These are phyloP conservation scores for Arrhopalites spinosus DNA, from an alignment of 2,888 invertebrate species.

Conservation along the genomic window DNA sequence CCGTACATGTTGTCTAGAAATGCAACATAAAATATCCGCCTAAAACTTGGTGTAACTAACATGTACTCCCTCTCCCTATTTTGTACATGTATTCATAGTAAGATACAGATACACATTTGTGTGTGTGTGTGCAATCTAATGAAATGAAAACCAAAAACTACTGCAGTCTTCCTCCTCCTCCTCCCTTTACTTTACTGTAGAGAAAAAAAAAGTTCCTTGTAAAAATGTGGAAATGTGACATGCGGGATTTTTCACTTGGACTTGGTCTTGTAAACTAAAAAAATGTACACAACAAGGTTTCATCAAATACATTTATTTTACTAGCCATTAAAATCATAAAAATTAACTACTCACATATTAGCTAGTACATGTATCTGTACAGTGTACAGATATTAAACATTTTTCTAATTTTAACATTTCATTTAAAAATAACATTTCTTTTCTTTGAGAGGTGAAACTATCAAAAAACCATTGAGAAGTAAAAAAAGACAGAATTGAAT, in stretches of 20 bases:
- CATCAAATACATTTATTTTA: too few species aligned
- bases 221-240: too few species aligned
- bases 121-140: conserved; percentile 20
- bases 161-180: not conserved
- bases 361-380: too few species aligned
- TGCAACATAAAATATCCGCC: conserved; percentile 28
- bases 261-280: not conserved
- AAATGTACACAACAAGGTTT: not conserved
- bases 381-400: too few species aligned
- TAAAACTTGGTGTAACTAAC: not conserved
- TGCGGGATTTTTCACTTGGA: not conserved
- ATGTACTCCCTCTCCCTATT: not conserved
- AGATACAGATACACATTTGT: not conserved
- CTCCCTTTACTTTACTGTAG: too few species aligned
- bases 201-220: not conserved
- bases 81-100: not conserved
- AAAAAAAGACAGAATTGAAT: not conserved
- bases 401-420: too few species aligned
- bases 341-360: too few species aligned
- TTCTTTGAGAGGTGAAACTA: not conserved
- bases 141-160: conserved; percentile 14
- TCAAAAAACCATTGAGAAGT: not conserved
- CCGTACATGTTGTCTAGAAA: conserved; percentile 20
- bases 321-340: too few species aligned
- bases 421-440: too few species aligned